A percentile compares a stretch with the other conserved stretches of the same genome.
Evolutionary conservation across 2,113 vertebrate genomes (phyloP).

Genomic region (Eulemur rufifrons): DNA sequence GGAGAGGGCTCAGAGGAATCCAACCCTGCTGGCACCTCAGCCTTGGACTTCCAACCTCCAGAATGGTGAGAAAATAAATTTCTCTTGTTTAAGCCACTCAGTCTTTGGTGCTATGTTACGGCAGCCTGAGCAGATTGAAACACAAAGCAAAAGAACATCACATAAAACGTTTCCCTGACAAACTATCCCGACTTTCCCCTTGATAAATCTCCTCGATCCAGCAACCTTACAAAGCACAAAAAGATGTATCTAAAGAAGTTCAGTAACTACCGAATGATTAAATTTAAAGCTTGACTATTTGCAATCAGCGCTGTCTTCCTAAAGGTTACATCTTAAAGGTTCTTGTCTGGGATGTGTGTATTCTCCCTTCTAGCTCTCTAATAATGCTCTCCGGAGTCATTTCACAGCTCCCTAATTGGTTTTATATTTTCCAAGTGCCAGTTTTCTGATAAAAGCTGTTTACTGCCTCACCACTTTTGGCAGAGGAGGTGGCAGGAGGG

Average conservation of each 20-base stretch:
- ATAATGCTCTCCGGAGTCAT: slow-evolving; percentile 14
- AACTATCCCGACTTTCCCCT: neutral
- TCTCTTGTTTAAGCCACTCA: neutral
- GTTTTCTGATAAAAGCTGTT: slow-evolving; percentile 66
- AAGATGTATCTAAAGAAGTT: neutral
- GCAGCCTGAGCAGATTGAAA: neutral
- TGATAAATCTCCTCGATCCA: neutral
- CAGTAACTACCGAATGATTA: neutral
- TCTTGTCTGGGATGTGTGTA: neutral
- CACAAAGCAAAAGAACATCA: neutral
- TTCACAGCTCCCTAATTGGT: slow-evolving; percentile 61
- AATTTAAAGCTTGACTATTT: slow-evolving; percentile 24
- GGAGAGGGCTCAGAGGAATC: neutral
- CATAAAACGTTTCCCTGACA: neutral
- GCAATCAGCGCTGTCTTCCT: neutral
- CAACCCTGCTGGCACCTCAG: too few relatives aligned
- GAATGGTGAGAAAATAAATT: neutral
- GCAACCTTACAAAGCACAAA: neutral
- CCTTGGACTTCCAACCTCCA: neutral
- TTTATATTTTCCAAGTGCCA: slow-evolving; percentile 66
- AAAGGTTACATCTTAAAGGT: slow-evolving; percentile 65
- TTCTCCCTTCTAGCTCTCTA: neutral
- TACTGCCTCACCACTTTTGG: slow-evolving; percentile 47
- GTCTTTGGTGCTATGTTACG: neutral
- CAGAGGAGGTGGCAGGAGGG: neutral